A percentile compares a stretch with the other conserved stretches of the same genome.
Evolutionary conservation across 2,888 invertebrate genomes (phyloP).

Genomic region (Pristionchus maxplancki): DNA sequence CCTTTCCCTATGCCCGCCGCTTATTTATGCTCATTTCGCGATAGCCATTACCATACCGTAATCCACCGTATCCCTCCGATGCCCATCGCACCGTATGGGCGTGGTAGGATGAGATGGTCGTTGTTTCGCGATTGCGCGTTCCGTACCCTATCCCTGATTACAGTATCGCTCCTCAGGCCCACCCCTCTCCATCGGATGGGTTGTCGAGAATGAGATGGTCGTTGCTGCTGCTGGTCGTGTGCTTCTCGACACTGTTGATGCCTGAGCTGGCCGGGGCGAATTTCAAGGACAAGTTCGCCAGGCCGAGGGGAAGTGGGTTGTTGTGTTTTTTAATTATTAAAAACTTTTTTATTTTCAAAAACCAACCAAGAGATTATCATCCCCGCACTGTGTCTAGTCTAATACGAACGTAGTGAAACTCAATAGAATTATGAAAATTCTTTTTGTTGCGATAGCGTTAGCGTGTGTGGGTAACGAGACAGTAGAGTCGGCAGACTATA

Average conservation of each 20-base stretch:
- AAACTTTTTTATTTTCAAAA: background rate
- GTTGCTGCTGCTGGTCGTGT: background rate
- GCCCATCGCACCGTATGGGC: no score
- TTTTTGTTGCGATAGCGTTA: no score
- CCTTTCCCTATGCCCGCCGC: no score
- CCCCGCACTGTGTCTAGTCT: no score
- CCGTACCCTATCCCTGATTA: background rate
- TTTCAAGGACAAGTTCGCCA: background rate
- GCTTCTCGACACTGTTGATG: background rate
- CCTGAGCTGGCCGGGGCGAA: background rate
- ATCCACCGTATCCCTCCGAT: no score
- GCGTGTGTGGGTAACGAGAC: no score
- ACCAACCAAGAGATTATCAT: background rate
- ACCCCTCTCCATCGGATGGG: no score
- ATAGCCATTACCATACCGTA: background rate
- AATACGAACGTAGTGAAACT: background rate
- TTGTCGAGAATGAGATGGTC: conserved; percentile 42
- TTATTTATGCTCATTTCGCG: background rate
- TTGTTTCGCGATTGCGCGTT: background rate
- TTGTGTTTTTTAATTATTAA: background rate
- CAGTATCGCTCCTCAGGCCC: background rate
- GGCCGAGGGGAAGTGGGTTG: background rate
- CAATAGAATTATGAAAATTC: background rate
- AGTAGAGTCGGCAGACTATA: background rate
- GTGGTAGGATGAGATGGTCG: no score